Base-by-base conservation (phyloP, 1,140 invertebrate species). In the Camponotus pennsylvanicus region DNA sequence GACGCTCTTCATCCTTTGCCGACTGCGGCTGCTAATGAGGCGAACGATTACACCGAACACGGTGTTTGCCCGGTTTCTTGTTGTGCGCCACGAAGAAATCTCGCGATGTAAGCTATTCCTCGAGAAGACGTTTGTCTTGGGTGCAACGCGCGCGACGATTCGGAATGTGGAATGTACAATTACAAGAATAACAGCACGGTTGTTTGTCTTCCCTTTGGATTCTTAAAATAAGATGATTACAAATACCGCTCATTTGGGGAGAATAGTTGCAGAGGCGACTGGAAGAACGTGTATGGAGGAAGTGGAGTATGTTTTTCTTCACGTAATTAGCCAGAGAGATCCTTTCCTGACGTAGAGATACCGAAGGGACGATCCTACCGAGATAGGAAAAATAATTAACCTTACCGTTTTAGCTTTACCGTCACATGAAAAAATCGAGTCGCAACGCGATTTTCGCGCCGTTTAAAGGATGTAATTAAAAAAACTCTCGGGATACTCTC, bases 351-450 rank as follows among this genome's bases (percentile, higher is more conserved):
- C 49, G 57, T 55, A 78, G 69, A 64, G 78, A 79, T 80, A 70
- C 37, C 34, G 55, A 66, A 40, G 42, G 45, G 59, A 59, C 21
- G 88, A 89, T 78, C 42, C 55, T 27, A 34, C 34, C 59, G 52
- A 59, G 55, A 71, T 82, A 52, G 86, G 70, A 49, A 67, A 88
- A 90, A 90, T 90, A 90, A 90, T 90, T 90, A 90, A 90, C 76
- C 76, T 75, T 42, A 49, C 21, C 40, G 34, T 85, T 80, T 64
- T 27, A 27, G 27, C 27, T 77, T 37, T 32, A 27, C 27, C 37
- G 32, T 59, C 42, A 27, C 34, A 21, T 7, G 13, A 71, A 71
- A 55, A 57, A 69, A 42, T 45, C 79, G 52, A 49, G n/a, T 57
- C 52, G 64, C 21, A 11, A 8, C 42, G 34, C 66, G 77, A 45